These are phyloP conservation scores for Ips typographus DNA, from an alignment of 1,140 invertebrate species.

Conservation along the genomic window DNA sequence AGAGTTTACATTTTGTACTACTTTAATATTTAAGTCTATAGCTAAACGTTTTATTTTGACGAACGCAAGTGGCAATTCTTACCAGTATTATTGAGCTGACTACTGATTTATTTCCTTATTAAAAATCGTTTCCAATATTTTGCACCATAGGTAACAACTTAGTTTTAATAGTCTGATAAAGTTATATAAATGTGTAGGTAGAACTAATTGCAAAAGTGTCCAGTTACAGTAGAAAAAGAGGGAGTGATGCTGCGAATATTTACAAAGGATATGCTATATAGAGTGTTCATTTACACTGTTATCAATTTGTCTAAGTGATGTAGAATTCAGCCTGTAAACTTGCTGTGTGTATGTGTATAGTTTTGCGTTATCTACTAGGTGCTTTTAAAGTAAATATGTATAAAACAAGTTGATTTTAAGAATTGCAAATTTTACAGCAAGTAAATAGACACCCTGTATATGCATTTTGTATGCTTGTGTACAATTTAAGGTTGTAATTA, in stretches of 20 bases:
- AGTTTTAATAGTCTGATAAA: constrained; percentile 31
- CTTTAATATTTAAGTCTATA: constrained; percentile 3
- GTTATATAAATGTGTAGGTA: constrained; percentile 12
- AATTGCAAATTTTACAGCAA: too few relatives aligned
- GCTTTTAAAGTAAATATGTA: too few relatives aligned
- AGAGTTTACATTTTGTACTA: constrained; percentile 22
- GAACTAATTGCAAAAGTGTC: constrained; percentile 28
- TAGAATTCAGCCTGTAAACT: too few relatives aligned
- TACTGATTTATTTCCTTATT: constrained; percentile 25
- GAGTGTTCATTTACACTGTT: too few relatives aligned
- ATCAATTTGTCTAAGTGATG: too few relatives aligned
- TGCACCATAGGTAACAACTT: constrained; percentile 31
- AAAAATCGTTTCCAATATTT: constrained; percentile 30
- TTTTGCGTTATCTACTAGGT: too few relatives aligned
- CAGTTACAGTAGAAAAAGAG: neutral
- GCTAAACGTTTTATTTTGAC: constrained; percentile 26
- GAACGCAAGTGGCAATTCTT: constrained; percentile 13
- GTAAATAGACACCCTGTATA: too few relatives aligned
- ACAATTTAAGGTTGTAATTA: too few relatives aligned
- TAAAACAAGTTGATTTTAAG: too few relatives aligned
- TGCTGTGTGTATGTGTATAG: too few relatives aligned
- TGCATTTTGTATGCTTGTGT: too few relatives aligned
- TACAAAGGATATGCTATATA: neutral
- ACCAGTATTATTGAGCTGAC: constrained; percentile 28
- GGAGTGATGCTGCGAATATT: constrained; percentile 1